phyloP scores from a whole-genome alignment of 30 jellyfish, hydroid and myxozoan species.

The Haliclystus octoradiatus region DNA sequence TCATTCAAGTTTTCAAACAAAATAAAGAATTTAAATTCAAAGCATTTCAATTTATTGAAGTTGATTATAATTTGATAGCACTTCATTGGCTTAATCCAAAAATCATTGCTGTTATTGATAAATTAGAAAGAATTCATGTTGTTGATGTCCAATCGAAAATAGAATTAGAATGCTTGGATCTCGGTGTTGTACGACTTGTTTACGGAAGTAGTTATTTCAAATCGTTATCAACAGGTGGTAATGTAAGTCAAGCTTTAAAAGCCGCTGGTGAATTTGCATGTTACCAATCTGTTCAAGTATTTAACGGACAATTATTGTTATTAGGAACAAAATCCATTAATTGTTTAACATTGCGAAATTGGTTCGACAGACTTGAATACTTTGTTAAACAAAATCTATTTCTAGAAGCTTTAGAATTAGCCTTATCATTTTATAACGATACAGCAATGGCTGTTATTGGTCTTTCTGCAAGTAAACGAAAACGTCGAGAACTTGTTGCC shows the following conservation, averaged over 20 bases:
- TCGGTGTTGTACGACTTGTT: slow-evolving; percentile 78
- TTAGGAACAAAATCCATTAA: slow-evolving; percentile 91
- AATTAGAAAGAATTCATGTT: slow-evolving; percentile 68
- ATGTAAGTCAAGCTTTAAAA: slow-evolving; percentile 86
- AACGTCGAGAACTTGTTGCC: slow-evolving; percentile 41
- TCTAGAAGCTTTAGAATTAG: slow-evolving; percentile 77
- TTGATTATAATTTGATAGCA: slow-evolving; percentile 49
- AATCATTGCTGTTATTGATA: slow-evolving; percentile 64
- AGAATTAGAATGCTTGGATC: slow-evolving; percentile 93
- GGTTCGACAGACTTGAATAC: slow-evolving; percentile 91
- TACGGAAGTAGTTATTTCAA: slow-evolving; percentile 96
- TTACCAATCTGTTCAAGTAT: slow-evolving; percentile 89
- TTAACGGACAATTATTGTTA: slow-evolving; percentile 86
- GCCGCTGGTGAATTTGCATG: slow-evolving; percentile 96
- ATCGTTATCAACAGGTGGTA: slow-evolving; percentile 96
- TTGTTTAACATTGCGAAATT: slow-evolving; percentile 73
- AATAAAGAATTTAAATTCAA: slow-evolving; percentile 46
- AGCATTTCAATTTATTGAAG: slow-evolving; percentile 49
- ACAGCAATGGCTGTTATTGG: slow-evolving; percentile 93
- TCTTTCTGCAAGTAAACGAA: slow-evolving; percentile 45
- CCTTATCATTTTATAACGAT: slow-evolving; percentile 68
- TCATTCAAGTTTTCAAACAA: slow-evolving; percentile 50
- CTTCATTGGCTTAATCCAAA: slow-evolving; percentile 92
- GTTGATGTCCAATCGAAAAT: slow-evolving; percentile 68
- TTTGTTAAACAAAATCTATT: slow-evolving; percentile 80